Evolutionary conservation across 2,888 invertebrate species (phyloP).

Genomic region (Campopleginae sp.): DNA sequence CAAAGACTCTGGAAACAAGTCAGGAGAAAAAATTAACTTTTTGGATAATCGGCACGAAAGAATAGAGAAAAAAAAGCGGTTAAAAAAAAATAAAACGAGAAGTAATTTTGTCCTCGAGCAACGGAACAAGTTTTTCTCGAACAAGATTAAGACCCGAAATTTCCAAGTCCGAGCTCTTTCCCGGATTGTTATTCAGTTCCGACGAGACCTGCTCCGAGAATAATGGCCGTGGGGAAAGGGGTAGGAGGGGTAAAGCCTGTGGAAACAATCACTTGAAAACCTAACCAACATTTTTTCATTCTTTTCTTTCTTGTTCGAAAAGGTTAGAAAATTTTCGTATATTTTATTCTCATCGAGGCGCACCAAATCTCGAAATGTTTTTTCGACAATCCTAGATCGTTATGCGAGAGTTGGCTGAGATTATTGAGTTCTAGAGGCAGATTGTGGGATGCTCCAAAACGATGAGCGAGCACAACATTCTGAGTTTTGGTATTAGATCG

Average conservation of each 20-base stretch:
- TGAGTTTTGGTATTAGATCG: conserved; percentile 36
- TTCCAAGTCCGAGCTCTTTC: conserved; percentile 17
- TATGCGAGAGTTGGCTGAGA: conserved; percentile 41
- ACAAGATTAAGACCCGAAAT: conserved; percentile 15
- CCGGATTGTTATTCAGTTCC: neutral
- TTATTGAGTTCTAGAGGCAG: conserved; percentile 36
- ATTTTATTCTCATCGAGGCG: conserved; percentile 29
- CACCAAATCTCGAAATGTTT: conserved; percentile 53
- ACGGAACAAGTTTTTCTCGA: neutral
- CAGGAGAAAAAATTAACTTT: conserved; percentile 86
- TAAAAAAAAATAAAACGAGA: conserved; percentile 63
- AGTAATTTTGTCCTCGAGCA: conserved; percentile 27
- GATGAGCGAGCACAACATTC: conserved; percentile 12
- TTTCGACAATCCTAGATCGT: conserved; percentile 42
- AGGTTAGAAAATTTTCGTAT: neutral
- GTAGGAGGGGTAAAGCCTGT: conserved; percentile 12
- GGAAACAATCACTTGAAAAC: conserved; percentile 55
- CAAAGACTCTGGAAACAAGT: conserved; percentile 92
- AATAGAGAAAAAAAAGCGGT: conserved; percentile 56
- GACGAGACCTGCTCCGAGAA: neutral
- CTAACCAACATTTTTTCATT: neutral
- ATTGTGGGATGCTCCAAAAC: neutral
- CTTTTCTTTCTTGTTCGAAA: conserved; percentile 20
- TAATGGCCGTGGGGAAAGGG: neutral
- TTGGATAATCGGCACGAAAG: conserved; percentile 16